These are phyloP conservation scores for Ferdinandea cuprea DNA, from an alignment of 2,888 invertebrate species.

Conservation along the genomic window DNA sequence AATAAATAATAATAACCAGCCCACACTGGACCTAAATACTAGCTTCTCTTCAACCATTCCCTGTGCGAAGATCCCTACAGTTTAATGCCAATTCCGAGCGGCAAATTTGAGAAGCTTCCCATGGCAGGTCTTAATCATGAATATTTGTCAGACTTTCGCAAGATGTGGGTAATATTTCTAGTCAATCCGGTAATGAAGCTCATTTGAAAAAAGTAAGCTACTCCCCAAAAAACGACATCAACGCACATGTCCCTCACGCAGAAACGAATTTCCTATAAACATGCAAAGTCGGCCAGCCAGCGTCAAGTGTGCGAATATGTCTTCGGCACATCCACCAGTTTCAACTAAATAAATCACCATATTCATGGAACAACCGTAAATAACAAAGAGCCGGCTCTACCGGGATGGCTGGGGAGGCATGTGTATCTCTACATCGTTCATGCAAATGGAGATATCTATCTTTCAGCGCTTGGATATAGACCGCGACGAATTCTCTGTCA, in stretches of 20 bases:
- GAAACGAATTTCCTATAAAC: background rate
- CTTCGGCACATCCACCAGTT: slow-evolving; percentile 54
- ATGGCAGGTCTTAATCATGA: too few species aligned
- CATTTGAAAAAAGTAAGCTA: too few species aligned
- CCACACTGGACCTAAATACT: too few species aligned
- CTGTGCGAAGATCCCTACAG: too few species aligned
- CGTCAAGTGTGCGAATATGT: slow-evolving; percentile 61
- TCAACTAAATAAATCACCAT: slow-evolving; percentile 66
- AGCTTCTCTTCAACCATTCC: too few species aligned
- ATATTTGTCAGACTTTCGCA: too few species aligned
- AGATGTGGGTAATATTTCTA: too few species aligned
- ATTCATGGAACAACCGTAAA: slow-evolving; percentile 62
- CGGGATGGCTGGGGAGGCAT: slow-evolving; percentile 56
- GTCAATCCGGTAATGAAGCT: too few species aligned
- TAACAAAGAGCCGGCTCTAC: slow-evolving; percentile 54
- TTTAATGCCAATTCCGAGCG: too few species aligned
- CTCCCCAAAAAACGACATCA: background rate
- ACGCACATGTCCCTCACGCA: slow-evolving; percentile 18
- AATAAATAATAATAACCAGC: too few species aligned
- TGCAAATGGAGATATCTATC: slow-evolving; percentile 73
- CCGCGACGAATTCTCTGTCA: slow-evolving; percentile 69
- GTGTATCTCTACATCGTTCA: slow-evolving; percentile 65
- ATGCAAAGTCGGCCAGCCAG: slow-evolving; percentile 35
- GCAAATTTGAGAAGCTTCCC: too few species aligned
- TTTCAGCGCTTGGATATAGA: slow-evolving; percentile 68